A percentile compares a stretch with the other conserved stretches of the same genome.
phyloP scores from a whole-genome alignment of 2,113 vertebrate genomes.

The Callopanchax toddi region DNA sequence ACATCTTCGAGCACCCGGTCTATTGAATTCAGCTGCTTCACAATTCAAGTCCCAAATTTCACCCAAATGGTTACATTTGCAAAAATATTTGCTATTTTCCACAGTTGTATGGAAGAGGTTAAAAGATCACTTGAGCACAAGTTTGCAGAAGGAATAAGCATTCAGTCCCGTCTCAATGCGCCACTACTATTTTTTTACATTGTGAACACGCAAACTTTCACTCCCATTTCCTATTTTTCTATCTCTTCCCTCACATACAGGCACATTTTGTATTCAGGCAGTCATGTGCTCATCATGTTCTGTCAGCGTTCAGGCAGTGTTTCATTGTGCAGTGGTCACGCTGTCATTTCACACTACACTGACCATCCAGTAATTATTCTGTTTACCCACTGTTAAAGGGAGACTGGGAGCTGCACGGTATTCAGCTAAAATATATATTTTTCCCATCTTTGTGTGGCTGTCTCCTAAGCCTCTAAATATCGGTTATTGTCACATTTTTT shows the following conservation, averaged over 20 bases:
- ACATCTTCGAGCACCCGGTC: slow-evolving; percentile 38
- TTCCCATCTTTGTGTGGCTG: slow-evolving; percentile 14
- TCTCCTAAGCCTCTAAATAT: not conserved
- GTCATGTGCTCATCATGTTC: slow-evolving; percentile 62
- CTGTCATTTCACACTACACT: slow-evolving; percentile 77
- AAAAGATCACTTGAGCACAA: slow-evolving; percentile 40
- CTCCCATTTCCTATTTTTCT: slow-evolving; percentile 27
- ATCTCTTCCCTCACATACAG: slow-evolving; percentile 45
- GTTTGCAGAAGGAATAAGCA: slow-evolving; percentile 31
- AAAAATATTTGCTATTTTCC: slow-evolving; percentile 42
- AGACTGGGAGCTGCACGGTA: slow-evolving; percentile 5
- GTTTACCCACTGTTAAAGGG: slow-evolving; percentile 53
- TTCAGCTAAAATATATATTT: slow-evolving; percentile 23
- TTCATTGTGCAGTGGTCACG: slow-evolving; percentile 70
- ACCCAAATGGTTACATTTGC: slow-evolving; percentile 47
- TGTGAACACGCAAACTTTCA: slow-evolving; percentile 14
- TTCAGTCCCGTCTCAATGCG: slow-evolving; percentile 37
- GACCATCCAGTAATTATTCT: slow-evolving; percentile 75
- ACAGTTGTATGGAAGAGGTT: slow-evolving; percentile 51
- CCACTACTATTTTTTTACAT: slow-evolving; percentile 42
- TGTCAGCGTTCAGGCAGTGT: slow-evolving; percentile 64
- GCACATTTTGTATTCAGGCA: slow-evolving; percentile 62
- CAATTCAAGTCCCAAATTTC: slow-evolving; percentile 45
- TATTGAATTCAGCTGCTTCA: slow-evolving; percentile 39
- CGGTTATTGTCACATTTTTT: not conserved